Conservation (phyloP, 2,888 invertebrate species). For the Odontocerum albicorne region DNA sequence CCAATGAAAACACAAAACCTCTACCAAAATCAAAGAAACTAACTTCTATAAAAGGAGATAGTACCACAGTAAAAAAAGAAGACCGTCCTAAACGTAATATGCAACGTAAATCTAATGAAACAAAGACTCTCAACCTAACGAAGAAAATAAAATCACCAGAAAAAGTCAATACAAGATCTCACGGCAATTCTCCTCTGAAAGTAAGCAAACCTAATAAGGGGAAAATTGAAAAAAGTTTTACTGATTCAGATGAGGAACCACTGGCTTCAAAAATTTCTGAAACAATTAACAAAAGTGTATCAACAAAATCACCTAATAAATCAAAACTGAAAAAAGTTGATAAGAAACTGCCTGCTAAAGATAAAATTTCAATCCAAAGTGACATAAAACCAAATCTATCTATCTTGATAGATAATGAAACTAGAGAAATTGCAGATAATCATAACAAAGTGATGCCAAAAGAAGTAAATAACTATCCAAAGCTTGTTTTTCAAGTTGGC, state of each 20-base stretch:
- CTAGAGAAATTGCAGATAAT: constrained; percentile 11
- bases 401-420: constrained; percentile 18
- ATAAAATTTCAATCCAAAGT: not conserved
- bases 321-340: constrained; percentile 21
- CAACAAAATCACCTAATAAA: constrained; percentile 1
- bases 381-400: constrained; percentile 10
- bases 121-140: too few species aligned
- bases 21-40: too few species aligned
- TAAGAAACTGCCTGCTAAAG: constrained; percentile 19
- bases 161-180: too few species aligned
- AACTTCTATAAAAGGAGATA: too few species aligned
- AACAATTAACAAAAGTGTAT: not conserved
- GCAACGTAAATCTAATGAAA: too few species aligned
- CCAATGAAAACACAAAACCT: too few species aligned
- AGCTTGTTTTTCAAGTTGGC: not conserved
- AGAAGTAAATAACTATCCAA: too few species aligned
- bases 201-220: too few species aligned
- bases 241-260: constrained; percentile 69
- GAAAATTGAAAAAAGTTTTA: constrained; percentile 50
- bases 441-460: constrained; percentile 40
- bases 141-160: too few species aligned
- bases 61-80: too few species aligned
- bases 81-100: too few species aligned
- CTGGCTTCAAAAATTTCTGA: constrained; percentile 54
- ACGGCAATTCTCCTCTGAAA: too few species aligned